phyloP scores from a whole-genome alignment of 2,113 vertebrate genomes.

The Sapajus apella region DNA sequence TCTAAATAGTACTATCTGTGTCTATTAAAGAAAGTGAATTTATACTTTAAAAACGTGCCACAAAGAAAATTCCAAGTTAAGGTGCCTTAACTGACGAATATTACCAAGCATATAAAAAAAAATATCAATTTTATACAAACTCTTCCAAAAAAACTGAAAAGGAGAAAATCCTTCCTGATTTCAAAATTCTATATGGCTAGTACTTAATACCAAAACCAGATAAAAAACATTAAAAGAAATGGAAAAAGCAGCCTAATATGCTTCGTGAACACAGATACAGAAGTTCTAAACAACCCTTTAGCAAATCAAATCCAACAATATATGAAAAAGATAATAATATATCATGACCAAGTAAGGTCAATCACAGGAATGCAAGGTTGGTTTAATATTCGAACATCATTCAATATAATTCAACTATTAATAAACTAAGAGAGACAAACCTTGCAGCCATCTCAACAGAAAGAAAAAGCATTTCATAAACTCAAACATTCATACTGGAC shows the following conservation, averaged over 20 bases:
- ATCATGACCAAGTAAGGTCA: background rate
- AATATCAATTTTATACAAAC: background rate
- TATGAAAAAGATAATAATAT: background rate
- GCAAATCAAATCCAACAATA: background rate
- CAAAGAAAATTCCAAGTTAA: background rate
- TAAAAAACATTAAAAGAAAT: background rate
- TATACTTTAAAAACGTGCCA: background rate
- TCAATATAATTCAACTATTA: background rate
- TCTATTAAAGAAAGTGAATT: background rate
- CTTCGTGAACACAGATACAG: background rate
- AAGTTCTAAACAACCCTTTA: background rate
- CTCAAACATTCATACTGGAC: no score
- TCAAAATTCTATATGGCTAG: background rate
- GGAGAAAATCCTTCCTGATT: background rate
- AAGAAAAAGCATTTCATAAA: background rate
- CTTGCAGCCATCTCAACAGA: background rate
- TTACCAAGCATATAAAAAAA: background rate
- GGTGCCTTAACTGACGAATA: background rate
- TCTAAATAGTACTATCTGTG: background rate
- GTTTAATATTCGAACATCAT: background rate
- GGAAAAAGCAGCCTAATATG: background rate
- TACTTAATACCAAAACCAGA: background rate
- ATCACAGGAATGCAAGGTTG: background rate
- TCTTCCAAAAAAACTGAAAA: background rate
- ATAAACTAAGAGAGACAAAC: background rate